Percentiles rank a stretch among this genome's conserved stretches.
phyloP scores from a whole-genome alignment of 2,888 invertebrate genomes.

The Anoncus sp. region DNA sequence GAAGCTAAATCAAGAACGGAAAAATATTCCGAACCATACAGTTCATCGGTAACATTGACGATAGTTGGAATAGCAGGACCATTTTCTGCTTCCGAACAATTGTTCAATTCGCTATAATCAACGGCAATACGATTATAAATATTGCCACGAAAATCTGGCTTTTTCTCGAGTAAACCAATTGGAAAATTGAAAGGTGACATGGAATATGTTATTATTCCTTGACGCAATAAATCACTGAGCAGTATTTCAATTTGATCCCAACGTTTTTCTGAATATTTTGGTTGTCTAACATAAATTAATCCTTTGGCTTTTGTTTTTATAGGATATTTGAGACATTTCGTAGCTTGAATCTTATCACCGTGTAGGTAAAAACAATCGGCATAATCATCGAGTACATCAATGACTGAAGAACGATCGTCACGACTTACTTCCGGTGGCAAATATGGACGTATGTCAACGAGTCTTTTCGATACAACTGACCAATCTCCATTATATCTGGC shows the following conservation, averaged over 20 bases:
- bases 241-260: slow-evolving; percentile 37
- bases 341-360: slow-evolving; percentile 20
- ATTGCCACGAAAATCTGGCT: slow-evolving; percentile 21
- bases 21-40: slow-evolving; percentile 44
- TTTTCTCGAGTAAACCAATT: slow-evolving; percentile 20
- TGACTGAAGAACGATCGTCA: slow-evolving; percentile 1
- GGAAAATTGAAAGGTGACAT: slow-evolving; percentile 40
- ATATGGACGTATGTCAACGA: neutral
- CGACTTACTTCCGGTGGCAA: neutral
- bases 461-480: slow-evolving; percentile 22
- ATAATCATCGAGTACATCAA: slow-evolving; percentile 42
- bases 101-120: slow-evolving; percentile 28
- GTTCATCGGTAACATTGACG: slow-evolving; percentile 36
- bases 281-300: neutral
- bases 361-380: slow-evolving; percentile 50
- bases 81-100: slow-evolving; percentile 13
- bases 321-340: slow-evolving; percentile 22
- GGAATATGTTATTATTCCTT: slow-evolving; percentile 34
- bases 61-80: slow-evolving; percentile 42
- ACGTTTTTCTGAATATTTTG: neutral
- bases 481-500: neutral
- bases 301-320: slow-evolving; percentile 16
- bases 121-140: neutral
- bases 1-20: slow-evolving; percentile 56
- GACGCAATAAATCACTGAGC: slow-evolving; percentile 19